A percentile compares a stretch with the other conserved stretches of the same genome.
Conservation (phyloP, 2,797 vertebrate species). For the Leptatherina wallacei region DNA sequence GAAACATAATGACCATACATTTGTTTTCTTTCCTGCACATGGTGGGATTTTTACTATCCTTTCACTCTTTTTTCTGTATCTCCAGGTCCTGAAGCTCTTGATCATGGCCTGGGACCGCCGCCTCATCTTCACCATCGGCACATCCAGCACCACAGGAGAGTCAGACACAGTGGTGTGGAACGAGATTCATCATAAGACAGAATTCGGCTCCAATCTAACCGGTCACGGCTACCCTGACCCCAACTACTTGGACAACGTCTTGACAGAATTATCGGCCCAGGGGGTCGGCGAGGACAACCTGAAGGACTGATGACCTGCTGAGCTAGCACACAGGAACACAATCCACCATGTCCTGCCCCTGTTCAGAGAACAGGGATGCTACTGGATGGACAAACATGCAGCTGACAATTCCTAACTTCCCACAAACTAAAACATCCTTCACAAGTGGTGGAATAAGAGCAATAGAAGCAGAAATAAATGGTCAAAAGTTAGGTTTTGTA, state of each 20-base stretch:
- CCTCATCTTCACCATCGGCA: constrained; percentile 97
- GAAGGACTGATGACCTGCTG: constrained; percentile 86
- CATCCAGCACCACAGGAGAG: constrained; percentile 96
- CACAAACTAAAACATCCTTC: constrained; percentile 42
- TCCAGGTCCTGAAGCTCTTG: constrained; percentile 91
- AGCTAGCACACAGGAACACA: constrained; percentile 38
- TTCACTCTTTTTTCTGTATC: background rate
- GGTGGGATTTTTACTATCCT: background rate
- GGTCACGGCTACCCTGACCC: constrained; percentile 96
- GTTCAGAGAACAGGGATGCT: constrained; percentile 41
- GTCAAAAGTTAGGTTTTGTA: constrained; percentile 52
- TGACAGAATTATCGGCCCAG: constrained; percentile 92
- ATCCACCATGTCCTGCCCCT: constrained; percentile 22
- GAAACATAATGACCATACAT: background rate
- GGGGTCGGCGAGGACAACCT: constrained; percentile 90
- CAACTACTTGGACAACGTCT: constrained; percentile 95
- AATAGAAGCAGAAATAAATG: constrained; percentile 48
- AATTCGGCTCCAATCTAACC: constrained; percentile 96
- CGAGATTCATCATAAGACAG: constrained; percentile 97
- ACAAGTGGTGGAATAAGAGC: constrained; percentile 48
- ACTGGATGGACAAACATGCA: constrained; percentile 51
- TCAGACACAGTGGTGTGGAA: constrained; percentile 97
- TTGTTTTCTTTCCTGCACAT: background rate
- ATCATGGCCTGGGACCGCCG: constrained; percentile 95
- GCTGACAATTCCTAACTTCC: constrained; percentile 46